These are phyloP conservation scores for Tachycineta bicolor DNA, from an alignment of 2,113 vertebrate genomes.

Conservation along the genomic window DNA sequence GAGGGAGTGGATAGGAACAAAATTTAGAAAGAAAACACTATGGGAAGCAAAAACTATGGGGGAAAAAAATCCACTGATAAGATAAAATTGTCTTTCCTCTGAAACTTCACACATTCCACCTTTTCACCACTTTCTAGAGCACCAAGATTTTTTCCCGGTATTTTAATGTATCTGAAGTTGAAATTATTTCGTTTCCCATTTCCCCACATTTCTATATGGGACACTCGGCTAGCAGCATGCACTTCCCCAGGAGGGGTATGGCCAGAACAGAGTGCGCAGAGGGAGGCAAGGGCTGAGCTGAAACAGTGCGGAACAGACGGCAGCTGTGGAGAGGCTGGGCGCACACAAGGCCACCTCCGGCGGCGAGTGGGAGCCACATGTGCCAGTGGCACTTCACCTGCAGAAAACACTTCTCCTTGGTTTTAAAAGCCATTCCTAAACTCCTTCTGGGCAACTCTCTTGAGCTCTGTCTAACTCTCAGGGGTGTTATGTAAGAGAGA, in stretches of 20 bases:
- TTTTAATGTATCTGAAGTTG: background rate
- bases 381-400: rapidly evolving
- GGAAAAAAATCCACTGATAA: background rate
- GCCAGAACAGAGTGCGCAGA: background rate
- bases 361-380: rapidly evolving
- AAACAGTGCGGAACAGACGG: rapidly evolving
- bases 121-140: background rate
- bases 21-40: background rate
- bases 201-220: background rate
- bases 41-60: background rate
- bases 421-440: background rate
- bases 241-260: rapidly evolving
- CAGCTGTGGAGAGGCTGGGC: rapidly evolving
- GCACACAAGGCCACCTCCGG: rapidly evolving
- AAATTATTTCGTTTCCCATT: background rate
- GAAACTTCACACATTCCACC: background rate
- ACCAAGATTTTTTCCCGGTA: background rate
- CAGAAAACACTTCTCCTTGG: rapidly evolving
- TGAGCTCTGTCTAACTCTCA: background rate
- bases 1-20: background rate
- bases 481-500: background rate
- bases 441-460: background rate
- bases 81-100: background rate
- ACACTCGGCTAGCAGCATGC: rapidly evolving
- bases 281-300: background rate